phyloP scores from a whole-genome alignment of 2,888 invertebrate species.

The Drosophila cognata region DNA sequence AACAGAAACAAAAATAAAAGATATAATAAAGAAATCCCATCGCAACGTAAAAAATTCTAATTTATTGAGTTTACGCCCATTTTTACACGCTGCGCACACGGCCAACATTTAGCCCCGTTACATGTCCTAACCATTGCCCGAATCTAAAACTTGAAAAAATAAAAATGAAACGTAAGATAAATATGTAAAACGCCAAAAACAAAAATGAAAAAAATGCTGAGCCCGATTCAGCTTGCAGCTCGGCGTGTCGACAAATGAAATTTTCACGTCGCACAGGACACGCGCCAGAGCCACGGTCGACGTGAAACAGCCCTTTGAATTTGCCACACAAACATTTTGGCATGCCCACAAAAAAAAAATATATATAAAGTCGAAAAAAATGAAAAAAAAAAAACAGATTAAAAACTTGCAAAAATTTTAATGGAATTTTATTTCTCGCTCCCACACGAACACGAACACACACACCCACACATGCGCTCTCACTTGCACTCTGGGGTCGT shows the following conservation, averaged over 20 bases:
- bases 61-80: constrained; percentile 74
- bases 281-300: constrained; percentile 57
- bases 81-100: constrained; percentile 67
- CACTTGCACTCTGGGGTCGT: constrained; percentile 30
- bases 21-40: constrained; percentile 25
- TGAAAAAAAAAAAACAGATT: constrained; percentile 49
- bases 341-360: constrained; percentile 39
- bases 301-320: constrained; percentile 53
- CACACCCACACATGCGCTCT: constrained; percentile 4
- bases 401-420: constrained; percentile 79
- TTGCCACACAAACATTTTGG: constrained; percentile 78
- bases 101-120: constrained; percentile 26
- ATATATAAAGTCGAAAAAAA: constrained; percentile 6
- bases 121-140: constrained; percentile 45
- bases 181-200: constrained; percentile 45
- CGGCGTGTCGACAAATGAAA: constrained; percentile 72
- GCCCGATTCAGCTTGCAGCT: constrained; percentile 29
- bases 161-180: constrained; percentile 38
- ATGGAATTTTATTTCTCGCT: constrained; percentile 72
- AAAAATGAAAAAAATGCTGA: constrained; percentile 27
- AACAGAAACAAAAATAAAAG: constrained; percentile 7
- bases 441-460: constrained; percentile 2
- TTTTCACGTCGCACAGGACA: constrained; percentile 68
- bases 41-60: constrained; percentile 62
- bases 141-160: constrained; percentile 41